Evolutionary conservation across 2,797 vertebrate genomes (phyloP), one percentile per base, ranked within the genome.

Genomic region (Coregonus sp.): DNA sequence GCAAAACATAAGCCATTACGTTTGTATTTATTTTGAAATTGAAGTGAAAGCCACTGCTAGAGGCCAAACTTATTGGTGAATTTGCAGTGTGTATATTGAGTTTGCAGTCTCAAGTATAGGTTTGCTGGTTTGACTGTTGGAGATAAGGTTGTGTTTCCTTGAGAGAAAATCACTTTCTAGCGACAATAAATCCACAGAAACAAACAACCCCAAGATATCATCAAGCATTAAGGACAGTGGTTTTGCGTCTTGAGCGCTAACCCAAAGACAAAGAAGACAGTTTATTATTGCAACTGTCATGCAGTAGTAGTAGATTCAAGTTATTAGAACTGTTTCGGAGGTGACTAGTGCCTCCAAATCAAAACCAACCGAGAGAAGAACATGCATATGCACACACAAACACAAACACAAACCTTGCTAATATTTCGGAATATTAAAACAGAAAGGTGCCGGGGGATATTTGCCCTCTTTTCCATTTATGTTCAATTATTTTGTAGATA

Each of bases 91-190:
- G 52, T 20, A 61, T 61, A 47, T 12, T 61, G n/a, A 61, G n/a
- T 61, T 61, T 6, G 56, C 56, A 61, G 56, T 61, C 56, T 61
- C 6, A 25, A 61, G 56, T 61, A 61, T 7, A 61, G 18, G n/a
- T 61, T 61, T 61, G 1, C 56, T 61, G 6, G 18, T 61, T 61
- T 61, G 20, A 61, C 56, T 61, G 56, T 61, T 61, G 56, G n/a
- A 61, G 56, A 61, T 61, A 61, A 61, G 18, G 56, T 61, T 61
- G 18, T 61, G 56, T 5, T 61, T 61, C n/a, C 56, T 61, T n/a
- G n/a, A n/a, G 56, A 61, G 56, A 61, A 61, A 61, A 61, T 61
- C 18, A 61, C 18, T 61, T 61, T 61, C 56, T 61, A 20, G 56
- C 9, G 18, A 61, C 18, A 61, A 61, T 61, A 61, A 61, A 20